Evolutionary conservation across 2,113 vertebrate species (phyloP).

Genomic region (Chaenogobius annularis): DNA sequence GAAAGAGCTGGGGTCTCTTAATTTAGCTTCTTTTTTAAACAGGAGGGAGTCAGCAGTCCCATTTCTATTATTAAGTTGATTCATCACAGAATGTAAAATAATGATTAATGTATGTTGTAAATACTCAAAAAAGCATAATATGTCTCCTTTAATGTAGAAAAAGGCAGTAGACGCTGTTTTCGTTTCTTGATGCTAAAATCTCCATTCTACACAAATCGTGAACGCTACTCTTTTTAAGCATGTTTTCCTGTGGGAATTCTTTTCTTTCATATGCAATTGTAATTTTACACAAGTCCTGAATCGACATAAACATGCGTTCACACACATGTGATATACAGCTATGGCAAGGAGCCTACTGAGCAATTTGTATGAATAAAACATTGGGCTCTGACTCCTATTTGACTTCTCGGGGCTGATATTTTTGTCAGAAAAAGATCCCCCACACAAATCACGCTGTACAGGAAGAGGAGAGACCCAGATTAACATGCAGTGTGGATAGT

Average conservation of each 20-base stretch:
- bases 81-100: too few relatives aligned
- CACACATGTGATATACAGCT: constrained; percentile 36
- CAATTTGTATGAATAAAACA: constrained; percentile 71
- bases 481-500: constrained; percentile 23
- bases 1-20: too few relatives aligned
- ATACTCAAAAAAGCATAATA: too few relatives aligned
- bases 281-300: constrained; percentile 12
- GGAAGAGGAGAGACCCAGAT: constrained; percentile 20
- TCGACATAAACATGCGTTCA: constrained; percentile 28
- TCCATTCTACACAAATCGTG: background rate
- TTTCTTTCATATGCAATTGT: background rate
- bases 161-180: too few relatives aligned
- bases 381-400: constrained; percentile 60
- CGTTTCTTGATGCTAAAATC: background rate
- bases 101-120: too few relatives aligned
- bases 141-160: too few relatives aligned
- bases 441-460: constrained; percentile 22
- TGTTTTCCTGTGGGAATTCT: background rate
- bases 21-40: too few relatives aligned
- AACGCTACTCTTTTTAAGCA: background rate
- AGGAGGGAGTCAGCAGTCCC: too few relatives aligned
- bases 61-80: too few relatives aligned
- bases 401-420: constrained; percentile 43
- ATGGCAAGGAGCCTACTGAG: constrained; percentile 41
- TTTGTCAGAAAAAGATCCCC: constrained; percentile 19